These are phyloP conservation scores for Ficedula albicollis DNA, from an alignment of 2,797 vertebrate species.

Conservation along the genomic window DNA sequence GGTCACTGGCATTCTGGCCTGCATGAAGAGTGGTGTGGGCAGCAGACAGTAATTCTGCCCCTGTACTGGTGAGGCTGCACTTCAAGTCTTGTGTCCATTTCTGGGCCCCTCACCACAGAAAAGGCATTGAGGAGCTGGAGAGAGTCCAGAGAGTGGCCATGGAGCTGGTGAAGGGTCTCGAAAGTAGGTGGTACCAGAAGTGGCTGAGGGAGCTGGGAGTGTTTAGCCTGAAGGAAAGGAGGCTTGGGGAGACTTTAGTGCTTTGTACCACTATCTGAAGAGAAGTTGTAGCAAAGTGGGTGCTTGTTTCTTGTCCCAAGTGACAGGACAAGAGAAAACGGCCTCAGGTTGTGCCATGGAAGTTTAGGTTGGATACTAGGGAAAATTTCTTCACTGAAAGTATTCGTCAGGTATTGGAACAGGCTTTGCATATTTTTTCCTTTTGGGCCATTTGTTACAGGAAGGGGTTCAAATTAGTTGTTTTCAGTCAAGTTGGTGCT, in stretches of 20 bases:
- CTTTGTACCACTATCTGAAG: background rate
- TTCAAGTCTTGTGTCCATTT: background rate
- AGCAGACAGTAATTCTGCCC: background rate
- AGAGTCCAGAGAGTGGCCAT: background rate
- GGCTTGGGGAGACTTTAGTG: accelerated
- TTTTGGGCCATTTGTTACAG: background rate
- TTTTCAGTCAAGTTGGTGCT: background rate
- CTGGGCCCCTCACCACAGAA: background rate
- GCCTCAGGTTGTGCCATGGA: background rate
- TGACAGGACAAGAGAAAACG: background rate
- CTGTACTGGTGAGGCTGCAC: background rate
- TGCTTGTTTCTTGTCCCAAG: background rate
- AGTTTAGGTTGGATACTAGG: background rate
- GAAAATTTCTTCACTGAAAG: background rate
- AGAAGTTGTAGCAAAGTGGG: no score
- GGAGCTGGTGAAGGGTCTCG: background rate
- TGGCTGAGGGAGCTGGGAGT: background rate
- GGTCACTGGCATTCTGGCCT: background rate
- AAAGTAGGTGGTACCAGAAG: background rate
- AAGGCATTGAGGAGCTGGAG: background rate
- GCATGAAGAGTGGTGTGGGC: background rate
- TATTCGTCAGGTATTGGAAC: background rate
- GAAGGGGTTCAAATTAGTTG: background rate
- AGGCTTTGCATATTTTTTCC: background rate
- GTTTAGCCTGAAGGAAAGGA: background rate